Percentiles rank a stretch among this genome's conserved stretches.
Conservation (phyloP, 2,797 vertebrate genomes). For the Loris lydekkerianus region DNA sequence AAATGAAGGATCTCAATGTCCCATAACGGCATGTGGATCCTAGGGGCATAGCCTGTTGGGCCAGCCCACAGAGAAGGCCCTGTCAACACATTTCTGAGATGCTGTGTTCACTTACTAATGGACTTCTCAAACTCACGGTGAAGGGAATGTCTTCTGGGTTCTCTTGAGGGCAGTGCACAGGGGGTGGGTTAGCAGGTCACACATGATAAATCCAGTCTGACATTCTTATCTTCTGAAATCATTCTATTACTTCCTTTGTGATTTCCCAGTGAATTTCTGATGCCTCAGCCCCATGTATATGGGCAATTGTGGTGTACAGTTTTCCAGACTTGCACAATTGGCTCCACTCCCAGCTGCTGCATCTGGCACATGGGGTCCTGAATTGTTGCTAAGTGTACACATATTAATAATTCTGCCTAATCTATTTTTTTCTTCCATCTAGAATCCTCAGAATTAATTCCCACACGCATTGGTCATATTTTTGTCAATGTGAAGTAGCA, state of each 20-base stretch:
- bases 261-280: background rate
- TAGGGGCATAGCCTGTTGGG: too few relatives aligned
- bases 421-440: background rate
- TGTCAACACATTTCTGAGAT: background rate
- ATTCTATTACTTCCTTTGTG: background rate
- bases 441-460: background rate
- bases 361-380: background rate
- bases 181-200: background rate
- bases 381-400: background rate
- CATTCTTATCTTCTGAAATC: background rate
- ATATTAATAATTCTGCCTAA: accelerated
- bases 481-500: background rate
- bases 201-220: background rate
- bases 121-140: background rate
- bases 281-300: background rate
- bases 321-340: background rate
- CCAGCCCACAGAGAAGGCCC: background rate
- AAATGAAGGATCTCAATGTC: background rate
- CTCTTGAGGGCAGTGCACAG: background rate
- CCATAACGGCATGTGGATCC: background rate
- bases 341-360: background rate
- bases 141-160: background rate
- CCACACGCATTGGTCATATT: background rate
- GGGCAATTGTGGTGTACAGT: background rate
- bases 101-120: background rate